Conservation (phyloP, 2,797 vertebrate species). For the Lepilemur ruficaudatus region DNA sequence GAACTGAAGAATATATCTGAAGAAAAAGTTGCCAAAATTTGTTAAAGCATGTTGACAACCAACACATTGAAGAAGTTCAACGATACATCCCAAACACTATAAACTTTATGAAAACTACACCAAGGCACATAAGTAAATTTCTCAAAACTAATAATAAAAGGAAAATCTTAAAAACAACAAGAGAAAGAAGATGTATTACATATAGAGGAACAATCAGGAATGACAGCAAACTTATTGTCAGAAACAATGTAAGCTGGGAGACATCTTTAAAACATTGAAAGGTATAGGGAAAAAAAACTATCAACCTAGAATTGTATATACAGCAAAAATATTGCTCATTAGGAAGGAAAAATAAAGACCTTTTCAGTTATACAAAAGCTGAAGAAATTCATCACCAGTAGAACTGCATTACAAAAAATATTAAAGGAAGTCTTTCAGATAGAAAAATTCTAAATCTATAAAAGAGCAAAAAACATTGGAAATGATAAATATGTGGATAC, state of each 20-base stretch:
- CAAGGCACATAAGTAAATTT: not conserved
- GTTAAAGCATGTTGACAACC: not conserved
- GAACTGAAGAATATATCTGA: not conserved
- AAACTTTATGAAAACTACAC: not conserved
- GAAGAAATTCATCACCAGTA: not conserved
- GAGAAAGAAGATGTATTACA: not conserved
- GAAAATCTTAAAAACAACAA: not conserved
- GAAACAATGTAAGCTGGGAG: not conserved
- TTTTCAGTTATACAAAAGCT: not conserved
- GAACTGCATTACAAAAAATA: not conserved
- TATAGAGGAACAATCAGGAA: not conserved
- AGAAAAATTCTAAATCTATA: not conserved
- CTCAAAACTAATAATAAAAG: not conserved
- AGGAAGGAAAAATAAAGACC: not conserved
- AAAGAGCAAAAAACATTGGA: not conserved
- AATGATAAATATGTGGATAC: not conserved
- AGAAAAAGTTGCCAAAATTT: not conserved
- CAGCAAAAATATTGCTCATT: not conserved
- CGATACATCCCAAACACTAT: not conserved
- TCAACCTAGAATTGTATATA: not conserved
- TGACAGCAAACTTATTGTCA: not conserved
- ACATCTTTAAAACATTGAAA: not conserved
- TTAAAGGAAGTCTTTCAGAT: not conserved
- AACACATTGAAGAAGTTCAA: not conserved
- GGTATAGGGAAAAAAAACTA: not conserved